phyloP scores from a whole-genome alignment of 2,113 vertebrate species.

The Sceloporus undulatus region DNA sequence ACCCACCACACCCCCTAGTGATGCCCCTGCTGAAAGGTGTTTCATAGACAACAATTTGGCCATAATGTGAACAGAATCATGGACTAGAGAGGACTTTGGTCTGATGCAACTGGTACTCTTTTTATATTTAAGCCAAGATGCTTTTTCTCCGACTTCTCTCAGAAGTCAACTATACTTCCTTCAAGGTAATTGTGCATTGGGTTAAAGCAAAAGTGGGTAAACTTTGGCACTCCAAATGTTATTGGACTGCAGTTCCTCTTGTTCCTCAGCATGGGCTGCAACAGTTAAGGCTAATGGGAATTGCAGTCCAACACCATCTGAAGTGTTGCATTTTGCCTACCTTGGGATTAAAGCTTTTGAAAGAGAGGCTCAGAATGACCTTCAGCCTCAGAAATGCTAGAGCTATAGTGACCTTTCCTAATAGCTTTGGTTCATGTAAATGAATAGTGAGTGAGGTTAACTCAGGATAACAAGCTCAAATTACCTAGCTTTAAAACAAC shows the following conservation, averaged over 20 bases:
- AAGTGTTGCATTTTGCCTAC: too few species aligned
- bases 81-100: neutral
- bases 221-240: too few species aligned
- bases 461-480: conserved; percentile 9
- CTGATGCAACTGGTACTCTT: neutral
- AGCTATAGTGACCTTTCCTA: neutral
- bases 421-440: conserved; percentile 15
- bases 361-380: neutral
- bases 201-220: neutral
- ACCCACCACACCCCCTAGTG: too few species aligned
- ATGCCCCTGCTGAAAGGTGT: too few species aligned
- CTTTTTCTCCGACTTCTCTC: neutral
- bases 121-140: neutral
- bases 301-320: too few species aligned
- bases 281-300: too few species aligned
- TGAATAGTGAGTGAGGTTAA: conserved; percentile 10
- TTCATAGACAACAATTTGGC: too few species aligned
- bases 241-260: too few species aligned
- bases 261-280: too few species aligned
- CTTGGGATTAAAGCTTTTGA: neutral
- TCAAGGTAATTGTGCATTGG: neutral
- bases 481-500: neutral
- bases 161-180: neutral
- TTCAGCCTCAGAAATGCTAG: neutral
- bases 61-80: neutral